Base-by-base conservation (phyloP, 2,888 invertebrate genomes). In the Stenichneumon culpator region DNA sequence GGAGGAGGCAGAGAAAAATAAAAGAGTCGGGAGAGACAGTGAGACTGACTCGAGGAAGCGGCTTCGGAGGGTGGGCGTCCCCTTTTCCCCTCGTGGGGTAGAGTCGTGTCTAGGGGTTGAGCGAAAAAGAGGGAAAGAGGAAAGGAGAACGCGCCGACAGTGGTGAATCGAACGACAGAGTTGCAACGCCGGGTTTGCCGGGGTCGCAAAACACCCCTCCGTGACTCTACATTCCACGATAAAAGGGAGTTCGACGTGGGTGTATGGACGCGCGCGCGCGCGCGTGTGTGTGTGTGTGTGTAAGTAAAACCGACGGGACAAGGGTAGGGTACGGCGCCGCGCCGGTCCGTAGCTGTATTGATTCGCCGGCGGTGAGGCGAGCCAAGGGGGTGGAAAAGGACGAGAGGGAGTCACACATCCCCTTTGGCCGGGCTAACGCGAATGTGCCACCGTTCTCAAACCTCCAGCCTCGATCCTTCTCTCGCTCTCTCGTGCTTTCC, bases 331-430 rank as follows among this genome's bases (percentile, higher is more conserved):
- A 90, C 89, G 92, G 90, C 90, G 90, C 90, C 90, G 92, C 90
- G 90, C 91, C 89, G 91, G 91, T 91, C 89, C 92, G 91, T 91
- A 93, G 93, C 93, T 93, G 93, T 93, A 93, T 93, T 93, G 93
- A 93, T 93, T 93, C 92, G 92, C 91, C 78, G 79, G 90, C 86
- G 91, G 91, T 89, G 90, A 90, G 90, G 90, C 90, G 89, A 86
- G 86, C 82, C 89, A 79, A 72, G 65, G 70, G 78, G 82, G 83
- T 75, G 60, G 73, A 60, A 79, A 65, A 75, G 75, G 57, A 52
- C 67, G 83, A 88, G 90, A 44, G 86, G 78, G 83, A 57, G 87
- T 86, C 86, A 87, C 86, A 87, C 86, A 88, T 86, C 88, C 89
- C 87, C 88, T 85, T 89, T 90, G 90, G 89, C 90, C 89, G 89